Evolutionary conservation across 2,888 invertebrate genomes (phyloP), one percentile per base, ranked within the genome.

Genomic region (Yponomeuta cagnagella): DNA sequence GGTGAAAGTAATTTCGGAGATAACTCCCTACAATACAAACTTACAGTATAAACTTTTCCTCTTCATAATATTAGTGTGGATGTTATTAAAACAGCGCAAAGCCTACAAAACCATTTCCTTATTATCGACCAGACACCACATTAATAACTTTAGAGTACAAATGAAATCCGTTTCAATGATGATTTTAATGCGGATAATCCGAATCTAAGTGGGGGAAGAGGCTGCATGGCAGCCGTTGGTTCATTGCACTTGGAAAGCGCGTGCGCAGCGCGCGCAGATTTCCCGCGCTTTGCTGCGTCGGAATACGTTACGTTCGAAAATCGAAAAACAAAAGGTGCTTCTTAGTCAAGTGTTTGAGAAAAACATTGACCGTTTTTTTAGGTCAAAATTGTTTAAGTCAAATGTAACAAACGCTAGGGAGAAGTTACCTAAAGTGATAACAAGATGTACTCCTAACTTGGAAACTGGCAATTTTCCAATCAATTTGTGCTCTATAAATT

Each of bases 231-330:
- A 82, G 81, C 12, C 52, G 52, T 73, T 79, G 72, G 78, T 83
- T 84, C 87, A 88, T 86, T 86, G 83, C 83, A 83, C 81, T 81
- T 77, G 79, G 76, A 77, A 76, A 80, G 85, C 87, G 87, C 88
- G 86, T 83, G 87, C 84, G 81, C 79, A 76, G 80, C 85, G 87
- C 88, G 87, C 82, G 83, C 33, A 48, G 12, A 78, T 81, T 82
- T 76, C 70, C 82, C 82, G 83, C 83, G 81, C 80, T 82, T 82
- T 80, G 82, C 77, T 52, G n/a, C 68, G 68, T 69, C 68, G 48
- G 52, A 52, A 43, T 68, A 9, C 9, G 48, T 48, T 37, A 64
- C 64, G 64, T 64, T 64, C 64, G 30, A 64, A 64, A 64, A 30
- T 64, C n/a, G 10, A 23, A 64, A 64, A 30, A 8, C 8, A 30